A percentile compares a stretch with the other conserved stretches of the same genome.
phyloP scores from a whole-genome alignment of 2,797 vertebrate species.

The Protonibea diacanthus region DNA sequence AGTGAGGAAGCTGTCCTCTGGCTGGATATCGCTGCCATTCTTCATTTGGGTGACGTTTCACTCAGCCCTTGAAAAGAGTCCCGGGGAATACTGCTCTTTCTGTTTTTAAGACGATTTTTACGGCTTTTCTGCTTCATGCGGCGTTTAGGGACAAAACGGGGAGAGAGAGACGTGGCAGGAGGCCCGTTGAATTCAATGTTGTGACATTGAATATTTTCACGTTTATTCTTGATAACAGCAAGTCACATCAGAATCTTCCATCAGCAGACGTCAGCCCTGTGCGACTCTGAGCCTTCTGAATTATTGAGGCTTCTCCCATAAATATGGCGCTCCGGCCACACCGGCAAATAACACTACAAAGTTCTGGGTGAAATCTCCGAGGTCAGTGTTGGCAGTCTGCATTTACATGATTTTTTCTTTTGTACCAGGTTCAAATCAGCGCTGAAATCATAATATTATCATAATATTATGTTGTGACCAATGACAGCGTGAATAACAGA shows the following conservation, averaged over 20 bases:
- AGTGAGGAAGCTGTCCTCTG: conserved; percentile 85
- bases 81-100: conserved; percentile 54
- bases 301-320: no score
- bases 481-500: no score
- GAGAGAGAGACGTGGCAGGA: not conserved
- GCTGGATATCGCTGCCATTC: conserved; percentile 81
- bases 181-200: not conserved
- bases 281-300: no score
- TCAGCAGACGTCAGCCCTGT: no score
- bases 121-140: conserved; percentile 39
- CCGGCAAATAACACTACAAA: not conserved
- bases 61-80: conserved; percentile 74
- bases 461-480: no score
- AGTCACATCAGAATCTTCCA: not conserved
- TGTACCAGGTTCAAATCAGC: no score
- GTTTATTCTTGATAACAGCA: not conserved
- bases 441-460: no score
- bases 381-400: not conserved
- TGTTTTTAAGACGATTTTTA: conserved; percentile 47
- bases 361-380: not conserved
- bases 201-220: not conserved
- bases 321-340: not conserved
- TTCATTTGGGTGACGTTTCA: conserved; percentile 83
- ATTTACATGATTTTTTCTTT: not conserved
- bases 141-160: conserved; percentile 40